Base-by-base conservation (phyloP, 2,888 invertebrate species). In the Phanerotoma sp. region DNA sequence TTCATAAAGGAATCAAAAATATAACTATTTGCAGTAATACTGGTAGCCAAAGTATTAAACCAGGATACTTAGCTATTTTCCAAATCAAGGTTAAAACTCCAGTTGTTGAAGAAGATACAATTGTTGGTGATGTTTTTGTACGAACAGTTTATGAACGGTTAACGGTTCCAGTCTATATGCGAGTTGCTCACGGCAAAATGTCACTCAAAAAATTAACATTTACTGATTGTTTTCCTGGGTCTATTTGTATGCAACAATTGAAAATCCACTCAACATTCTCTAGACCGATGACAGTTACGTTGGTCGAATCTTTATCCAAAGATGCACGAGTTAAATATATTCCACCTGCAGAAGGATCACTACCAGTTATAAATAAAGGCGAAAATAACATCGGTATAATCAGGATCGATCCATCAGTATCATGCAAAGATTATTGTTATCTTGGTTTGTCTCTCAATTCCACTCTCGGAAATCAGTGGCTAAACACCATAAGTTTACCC, bases 251-350 rank as follows among this genome's bases (percentile, higher is more conserved):
- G 46, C 86, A 88, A 67, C 86, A 88, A 65, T 80, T 96, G 57
- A 84, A 86, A 71, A 84, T 95, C 60, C 86, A 90, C 70, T 94
- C 91, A 67, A 86, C 87, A 5, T 94, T 93, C 80, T 80, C 85
- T 62, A 85, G 88, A 67, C 83, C 86, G 47, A 91, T 96, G 89
- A 85, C 86, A 62, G 86, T 95, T 41, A 83, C 84, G 51, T 78
- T 82, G 60, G 83, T 91, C 37, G 76, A 83, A 77, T 78, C 84
- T 82, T 73, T 85, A 74, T 79, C 72, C 48, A 73, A 72, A 51
- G 76, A 77, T 59, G 67, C 70, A 45, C 68, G 75, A 37, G 64
- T 77, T 11, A 76, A 74, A 44, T 77, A 75, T 54, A 70, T 76
- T 56, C 75, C 77, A n/a, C 59, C 72, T 51, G 73, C 73, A 41